A percentile compares a stretch with the other conserved stretches of the same genome.
Evolutionary conservation across 2,113 vertebrate genomes (phyloP).

Genomic region (Vanacampus margaritifer): DNA sequence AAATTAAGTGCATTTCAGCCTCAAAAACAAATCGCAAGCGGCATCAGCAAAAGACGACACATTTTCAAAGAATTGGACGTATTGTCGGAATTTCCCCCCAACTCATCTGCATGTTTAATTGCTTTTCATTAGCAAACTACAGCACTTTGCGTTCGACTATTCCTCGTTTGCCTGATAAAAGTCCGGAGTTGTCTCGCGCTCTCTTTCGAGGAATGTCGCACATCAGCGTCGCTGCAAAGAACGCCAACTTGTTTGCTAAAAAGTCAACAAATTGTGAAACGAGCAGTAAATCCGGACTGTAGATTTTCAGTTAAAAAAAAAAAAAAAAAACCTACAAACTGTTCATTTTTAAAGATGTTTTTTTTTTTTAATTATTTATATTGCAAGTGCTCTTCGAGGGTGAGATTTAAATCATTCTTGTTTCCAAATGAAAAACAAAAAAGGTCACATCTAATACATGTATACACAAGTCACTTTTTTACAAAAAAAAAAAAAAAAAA

Average conservation of each 20-base stretch:
- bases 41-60: background rate
- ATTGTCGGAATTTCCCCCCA: background rate
- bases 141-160: background rate
- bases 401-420: conserved; percentile 58
- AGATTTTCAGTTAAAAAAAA: background rate
- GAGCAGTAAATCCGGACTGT: background rate
- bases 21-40: background rate
- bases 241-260: conserved; percentile 13
- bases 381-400: conserved; percentile 76
- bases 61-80: background rate
- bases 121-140: background rate
- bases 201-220: conserved; percentile 39
- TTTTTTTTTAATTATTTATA: conserved; percentile 65
- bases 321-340: background rate
- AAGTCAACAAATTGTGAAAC: background rate
- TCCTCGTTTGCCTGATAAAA: background rate
- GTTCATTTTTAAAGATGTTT: conserved; percentile 55
- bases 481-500: conserved; percentile 3
- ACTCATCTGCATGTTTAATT: background rate
- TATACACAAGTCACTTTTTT: conserved; percentile 38
- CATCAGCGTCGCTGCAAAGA: conserved; percentile 14
- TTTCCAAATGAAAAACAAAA: conserved; percentile 65
- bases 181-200: background rate
- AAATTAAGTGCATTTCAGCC: background rate
- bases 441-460: conserved; percentile 51